These are phyloP conservation scores for Synergus japonicus DNA, from an alignment of 2,888 invertebrate genomes.

Conservation along the genomic window DNA sequence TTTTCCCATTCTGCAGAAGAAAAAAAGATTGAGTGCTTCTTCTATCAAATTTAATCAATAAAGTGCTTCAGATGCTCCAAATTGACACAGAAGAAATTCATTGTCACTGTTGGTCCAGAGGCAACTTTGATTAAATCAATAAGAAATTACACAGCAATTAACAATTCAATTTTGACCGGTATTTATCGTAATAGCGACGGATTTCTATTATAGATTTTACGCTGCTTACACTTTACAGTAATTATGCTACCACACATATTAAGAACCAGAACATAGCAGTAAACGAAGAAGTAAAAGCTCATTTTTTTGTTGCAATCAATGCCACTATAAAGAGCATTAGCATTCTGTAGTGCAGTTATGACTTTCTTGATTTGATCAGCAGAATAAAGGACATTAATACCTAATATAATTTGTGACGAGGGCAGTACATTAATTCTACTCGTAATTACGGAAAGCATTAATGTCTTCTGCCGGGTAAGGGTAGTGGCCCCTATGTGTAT, in stretches of 20 bases:
- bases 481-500: not conserved
- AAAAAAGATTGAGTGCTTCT: conserved; percentile 8
- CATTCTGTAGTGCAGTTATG: not conserved
- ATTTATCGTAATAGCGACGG: not conserved
- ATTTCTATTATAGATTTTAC: not conserved
- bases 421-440: conserved; percentile 16
- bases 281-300: not conserved
- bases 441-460: conserved; percentile 27
- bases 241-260: not conserved
- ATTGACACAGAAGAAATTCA: not conserved
- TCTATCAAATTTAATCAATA: conserved; percentile 1
- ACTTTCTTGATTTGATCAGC: conserved; percentile 7
- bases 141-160: not conserved
- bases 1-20: not conserved
- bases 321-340: not conserved
- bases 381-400: conserved; percentile 11
- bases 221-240: not conserved
- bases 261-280: not conserved
- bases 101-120: too few species aligned
- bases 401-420: conserved; percentile 14
- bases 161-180: not conserved
- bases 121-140: not conserved
- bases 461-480: conserved; percentile 2
- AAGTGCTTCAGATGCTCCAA: not conserved
- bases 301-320: not conserved